phyloP scores from a whole-genome alignment of 2,113 vertebrate species.

The Zapus hudsonius region DNA sequence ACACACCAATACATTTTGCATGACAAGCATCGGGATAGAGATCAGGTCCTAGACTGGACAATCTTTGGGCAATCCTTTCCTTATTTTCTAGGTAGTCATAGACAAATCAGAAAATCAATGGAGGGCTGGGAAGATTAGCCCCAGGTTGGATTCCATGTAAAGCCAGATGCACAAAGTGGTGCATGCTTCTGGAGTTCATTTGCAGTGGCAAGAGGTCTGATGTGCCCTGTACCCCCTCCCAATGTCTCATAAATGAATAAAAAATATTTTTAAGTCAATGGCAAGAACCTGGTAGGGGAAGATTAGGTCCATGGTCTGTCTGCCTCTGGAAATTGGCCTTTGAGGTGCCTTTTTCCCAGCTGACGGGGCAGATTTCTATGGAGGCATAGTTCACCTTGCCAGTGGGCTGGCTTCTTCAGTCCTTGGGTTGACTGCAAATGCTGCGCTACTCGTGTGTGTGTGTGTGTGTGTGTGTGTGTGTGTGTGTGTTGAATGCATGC shows the following conservation, averaged over 20 bases:
- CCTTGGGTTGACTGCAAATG: not conserved
- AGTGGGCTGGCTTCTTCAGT: not conserved
- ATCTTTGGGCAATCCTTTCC: not conserved
- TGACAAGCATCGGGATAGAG: not conserved
- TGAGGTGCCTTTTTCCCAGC: not conserved
- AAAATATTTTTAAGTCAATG: not conserved
- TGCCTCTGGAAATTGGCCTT: not conserved
- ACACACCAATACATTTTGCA: not conserved
- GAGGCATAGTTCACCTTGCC: not conserved
- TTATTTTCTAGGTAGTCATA: not conserved
- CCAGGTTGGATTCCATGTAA: too few relatives aligned
- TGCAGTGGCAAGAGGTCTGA: too few relatives aligned
- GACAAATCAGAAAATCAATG: too few relatives aligned
- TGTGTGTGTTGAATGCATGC: too few relatives aligned
- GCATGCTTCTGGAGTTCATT: too few relatives aligned
- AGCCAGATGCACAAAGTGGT: too few relatives aligned
- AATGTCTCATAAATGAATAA: too few relatives aligned
- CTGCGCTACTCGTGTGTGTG: not conserved
- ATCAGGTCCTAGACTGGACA: not conserved
- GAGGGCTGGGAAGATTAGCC: too few relatives aligned
- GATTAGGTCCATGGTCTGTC: not conserved
- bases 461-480: too few relatives aligned
- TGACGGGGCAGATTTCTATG: not conserved
- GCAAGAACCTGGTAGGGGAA: not conserved
- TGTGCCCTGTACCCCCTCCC: too few relatives aligned